Conservation (phyloP, 2,797 vertebrate genomes). For the Sorex maritimensis region DNA sequence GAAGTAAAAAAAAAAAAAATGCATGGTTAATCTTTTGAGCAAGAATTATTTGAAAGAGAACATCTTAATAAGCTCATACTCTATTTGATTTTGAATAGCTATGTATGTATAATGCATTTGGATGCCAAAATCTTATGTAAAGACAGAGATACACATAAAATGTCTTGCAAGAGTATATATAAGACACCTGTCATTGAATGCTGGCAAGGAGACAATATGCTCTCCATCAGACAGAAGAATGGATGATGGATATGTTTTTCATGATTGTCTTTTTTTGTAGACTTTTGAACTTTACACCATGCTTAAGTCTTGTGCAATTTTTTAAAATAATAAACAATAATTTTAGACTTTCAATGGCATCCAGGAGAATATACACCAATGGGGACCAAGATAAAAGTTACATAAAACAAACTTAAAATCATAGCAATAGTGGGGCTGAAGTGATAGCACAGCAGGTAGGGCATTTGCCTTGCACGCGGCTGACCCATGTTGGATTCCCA, state of each 20-base stretch:
- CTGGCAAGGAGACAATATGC: background rate
- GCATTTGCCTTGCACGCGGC: too few relatives aligned
- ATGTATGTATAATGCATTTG: background rate
- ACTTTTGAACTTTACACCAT: background rate
- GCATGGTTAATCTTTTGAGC: background rate
- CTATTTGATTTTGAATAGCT: constrained; percentile 2
- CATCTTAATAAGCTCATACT: background rate
- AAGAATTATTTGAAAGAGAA: constrained; percentile 4
- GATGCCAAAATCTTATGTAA: background rate
- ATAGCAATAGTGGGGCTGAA: too few relatives aligned
- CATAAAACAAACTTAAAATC: background rate
- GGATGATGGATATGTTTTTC: background rate
- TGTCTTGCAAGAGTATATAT: background rate
- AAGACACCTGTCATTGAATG: background rate
- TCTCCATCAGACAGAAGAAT: background rate
- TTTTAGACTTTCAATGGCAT: constrained; percentile 11
- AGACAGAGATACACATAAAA: constrained; percentile 13
- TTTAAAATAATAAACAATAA: background rate
- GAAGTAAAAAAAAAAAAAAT: constrained; percentile 1
- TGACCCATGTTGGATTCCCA: too few relatives aligned
- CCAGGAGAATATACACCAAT: background rate
- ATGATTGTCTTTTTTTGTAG: background rate
- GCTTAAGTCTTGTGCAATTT: background rate
- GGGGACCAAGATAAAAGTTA: background rate
- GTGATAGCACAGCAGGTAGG: too few relatives aligned